Percentiles rank a stretch among this genome's conserved stretches.
These are phyloP conservation scores for Epinephelus coioides DNA, from an alignment of 2,797 vertebrate species.

Conservation along the genomic window DNA sequence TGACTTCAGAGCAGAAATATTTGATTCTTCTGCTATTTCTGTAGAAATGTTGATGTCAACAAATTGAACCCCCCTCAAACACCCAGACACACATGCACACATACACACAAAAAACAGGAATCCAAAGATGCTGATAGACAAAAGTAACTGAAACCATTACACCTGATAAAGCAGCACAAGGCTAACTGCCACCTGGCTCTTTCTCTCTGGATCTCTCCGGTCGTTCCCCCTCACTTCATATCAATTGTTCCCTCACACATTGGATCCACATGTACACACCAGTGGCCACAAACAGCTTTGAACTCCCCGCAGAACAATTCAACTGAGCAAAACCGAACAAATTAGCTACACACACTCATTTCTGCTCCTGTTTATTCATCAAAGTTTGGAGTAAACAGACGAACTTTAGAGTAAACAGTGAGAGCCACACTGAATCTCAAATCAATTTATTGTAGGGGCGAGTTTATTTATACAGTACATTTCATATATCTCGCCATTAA, in stretches of 20 bases:
- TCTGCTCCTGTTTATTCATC: conserved; percentile 5
- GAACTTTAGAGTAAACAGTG: not conserved
- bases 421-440: no score
- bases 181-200: conserved; percentile 3
- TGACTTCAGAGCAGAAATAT: conserved; percentile 35
- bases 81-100: conserved; percentile 5
- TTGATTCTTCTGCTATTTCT: conserved; percentile 31
- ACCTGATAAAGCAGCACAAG: not conserved
- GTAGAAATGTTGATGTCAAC: conserved; percentile 29
- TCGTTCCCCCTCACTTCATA: not conserved
- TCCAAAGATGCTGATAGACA: conserved; percentile 7
- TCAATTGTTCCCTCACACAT: not conserved
- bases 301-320: conserved; percentile 7
- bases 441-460: no score
- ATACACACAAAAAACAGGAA: conserved; percentile 6
- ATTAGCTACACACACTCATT: not conserved
- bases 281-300: not conserved
- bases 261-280: not conserved
- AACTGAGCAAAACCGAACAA: not conserved
- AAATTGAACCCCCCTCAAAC: conserved; percentile 15
- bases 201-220: not conserved
- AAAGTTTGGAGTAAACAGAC: not conserved
- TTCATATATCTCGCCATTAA: no score
- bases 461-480: no score
- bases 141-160: conserved; percentile 8